Base-by-base conservation (phyloP, 2,888 invertebrate genomes). In the Dynastes maya region DNA sequence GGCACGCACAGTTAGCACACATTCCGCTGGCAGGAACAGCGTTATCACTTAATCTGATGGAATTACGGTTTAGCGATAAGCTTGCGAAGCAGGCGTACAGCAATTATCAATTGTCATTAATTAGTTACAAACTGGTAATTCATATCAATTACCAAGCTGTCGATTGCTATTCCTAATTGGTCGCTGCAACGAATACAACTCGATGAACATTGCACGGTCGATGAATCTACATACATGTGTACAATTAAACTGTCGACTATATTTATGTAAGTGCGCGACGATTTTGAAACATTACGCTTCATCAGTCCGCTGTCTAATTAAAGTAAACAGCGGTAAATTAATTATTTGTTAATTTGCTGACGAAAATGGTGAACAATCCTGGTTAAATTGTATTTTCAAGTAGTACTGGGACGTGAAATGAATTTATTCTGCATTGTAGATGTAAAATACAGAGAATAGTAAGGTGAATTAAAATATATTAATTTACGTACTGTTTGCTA, bases 51-150 rank as follows among this genome's bases (percentile, higher is more conserved):
- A 67, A 67, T 67, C 67, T 16, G 40, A 45, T 40, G 29, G 45
- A 67, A 67, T 67, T 45, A 9, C 67, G 8, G 40, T 16, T 0
- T 45, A 29, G 45, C 67, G 45, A 67, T 67, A 67, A 67, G 45
- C 67, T 2, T 37, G 16, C 32, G 29, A n/a, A 67, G 67, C 22
- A 3, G 9, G 22, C 45, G 32, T 11, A 67, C 22, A 67, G 40
- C 22, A 45, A 55, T 55, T 53, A 71, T 51, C 29, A 71, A 55
- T 71, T 55, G 53, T 32, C 71, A 53, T 71, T 71, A 71, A 71
- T 71, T 71, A 55, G 53, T 55, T 32, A 32, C 71, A 71, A 71
- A 71, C n/a, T 9, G 53, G 71, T 55, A 55, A 71, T 71, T 71
- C 27, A 53, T 71, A n/a, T 71, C 53, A 71, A 71, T 71, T 71